phyloP scores from a whole-genome alignment of 1,140 invertebrate species.

The Heliothis subflexa region DNA sequence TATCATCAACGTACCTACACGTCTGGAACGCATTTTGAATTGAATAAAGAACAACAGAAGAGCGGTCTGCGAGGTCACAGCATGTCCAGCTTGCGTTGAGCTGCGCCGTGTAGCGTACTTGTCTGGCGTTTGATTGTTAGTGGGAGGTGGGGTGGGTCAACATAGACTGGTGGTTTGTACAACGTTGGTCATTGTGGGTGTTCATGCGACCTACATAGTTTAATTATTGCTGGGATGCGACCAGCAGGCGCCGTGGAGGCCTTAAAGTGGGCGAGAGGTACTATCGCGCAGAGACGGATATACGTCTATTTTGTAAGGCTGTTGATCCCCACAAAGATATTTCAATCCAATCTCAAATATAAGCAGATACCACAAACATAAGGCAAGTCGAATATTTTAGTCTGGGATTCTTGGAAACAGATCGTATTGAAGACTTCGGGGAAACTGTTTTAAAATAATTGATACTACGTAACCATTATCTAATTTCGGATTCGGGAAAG shows the following conservation, averaged over 20 bases:
- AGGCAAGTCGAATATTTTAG: not conserved
- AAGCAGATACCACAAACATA: not conserved
- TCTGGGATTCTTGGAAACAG: not conserved
- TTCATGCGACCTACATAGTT: constrained; percentile 76
- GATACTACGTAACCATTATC: not conserved
- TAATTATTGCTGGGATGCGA: constrained; percentile 80
- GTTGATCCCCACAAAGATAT: constrained; percentile 13
- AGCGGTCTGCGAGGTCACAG: constrained; percentile 68
- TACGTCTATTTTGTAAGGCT: constrained; percentile 19
- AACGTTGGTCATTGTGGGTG: constrained; percentile 72
- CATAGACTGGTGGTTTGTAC: constrained; percentile 57
- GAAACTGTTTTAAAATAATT: not conserved
- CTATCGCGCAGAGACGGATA: constrained; percentile 40
- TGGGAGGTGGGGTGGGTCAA: constrained; percentile 59
- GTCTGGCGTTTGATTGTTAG: constrained; percentile 51
- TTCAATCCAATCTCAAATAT: not conserved
- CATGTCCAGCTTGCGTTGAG: constrained; percentile 61
- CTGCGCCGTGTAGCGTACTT: constrained; percentile 50
- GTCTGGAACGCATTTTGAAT: constrained; percentile 65
- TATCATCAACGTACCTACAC: constrained; percentile 54
- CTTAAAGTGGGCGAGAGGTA: constrained; percentile 70
- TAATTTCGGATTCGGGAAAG: constrained; percentile 18
- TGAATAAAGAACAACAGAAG: constrained; percentile 72
- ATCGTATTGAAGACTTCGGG: not conserved
- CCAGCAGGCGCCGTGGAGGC: constrained; percentile 74